These are phyloP conservation scores for Plotosus lineatus DNA, from an alignment of 2,113 vertebrate species.

Conservation along the genomic window DNA sequence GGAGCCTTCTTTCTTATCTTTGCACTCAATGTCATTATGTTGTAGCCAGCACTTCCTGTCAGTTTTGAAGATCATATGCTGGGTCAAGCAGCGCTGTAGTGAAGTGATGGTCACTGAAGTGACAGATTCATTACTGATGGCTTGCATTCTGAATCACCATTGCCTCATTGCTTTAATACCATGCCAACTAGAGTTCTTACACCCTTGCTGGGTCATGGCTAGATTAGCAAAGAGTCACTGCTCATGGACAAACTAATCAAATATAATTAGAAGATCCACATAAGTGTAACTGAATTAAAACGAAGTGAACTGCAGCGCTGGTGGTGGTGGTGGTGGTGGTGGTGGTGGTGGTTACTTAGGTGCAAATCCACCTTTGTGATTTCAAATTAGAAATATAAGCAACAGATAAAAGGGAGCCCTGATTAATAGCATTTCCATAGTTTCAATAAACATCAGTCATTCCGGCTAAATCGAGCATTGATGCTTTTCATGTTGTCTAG, in stretches of 20 bases:
- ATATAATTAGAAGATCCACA: conserved; percentile 38
- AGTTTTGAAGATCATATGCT: conserved; percentile 32
- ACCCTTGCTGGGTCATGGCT: background rate
- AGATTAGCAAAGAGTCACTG: conserved; percentile 29
- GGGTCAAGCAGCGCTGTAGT: conserved; percentile 21
- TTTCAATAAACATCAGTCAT: background rate
- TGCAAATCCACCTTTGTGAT: background rate
- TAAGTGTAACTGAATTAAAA: conserved; percentile 29
- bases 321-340: no score
- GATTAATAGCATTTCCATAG: background rate
- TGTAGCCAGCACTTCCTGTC: conserved; percentile 12
- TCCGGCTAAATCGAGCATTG: conserved; percentile 12
- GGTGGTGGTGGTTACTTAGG: no score
- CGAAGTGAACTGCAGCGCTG: background rate
- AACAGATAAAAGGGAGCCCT: background rate
- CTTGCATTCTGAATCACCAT: background rate
- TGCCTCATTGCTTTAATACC: conserved; percentile 31
- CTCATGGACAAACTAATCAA: conserved; percentile 44
- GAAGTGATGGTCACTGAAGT: conserved; percentile 40
- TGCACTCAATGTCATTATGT: background rate
- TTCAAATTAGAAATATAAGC: background rate
- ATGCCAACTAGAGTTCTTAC: conserved; percentile 18
- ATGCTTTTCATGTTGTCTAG: background rate
- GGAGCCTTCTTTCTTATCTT: no score
- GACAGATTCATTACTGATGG: conserved; percentile 39